Base-by-base conservation (phyloP, 2,113 vertebrate genomes). In the Rhea americana region DNA sequence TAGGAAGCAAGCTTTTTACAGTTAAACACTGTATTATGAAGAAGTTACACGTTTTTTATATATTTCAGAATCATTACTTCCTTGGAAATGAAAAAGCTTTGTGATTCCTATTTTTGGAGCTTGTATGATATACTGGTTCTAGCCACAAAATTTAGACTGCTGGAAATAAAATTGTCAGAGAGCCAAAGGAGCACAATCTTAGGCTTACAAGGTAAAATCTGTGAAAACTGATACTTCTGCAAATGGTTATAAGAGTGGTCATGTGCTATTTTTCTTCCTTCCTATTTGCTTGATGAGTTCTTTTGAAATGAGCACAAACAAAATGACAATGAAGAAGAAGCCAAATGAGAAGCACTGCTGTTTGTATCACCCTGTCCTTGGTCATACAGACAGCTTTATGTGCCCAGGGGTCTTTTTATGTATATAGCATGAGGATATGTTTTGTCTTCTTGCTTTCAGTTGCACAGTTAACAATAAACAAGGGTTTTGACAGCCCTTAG, bases 321-420 rank as follows among this genome's bases (percentile, higher is more conserved):
- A 67, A 81, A 78, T 50, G 65, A 55, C 22, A 68, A 9, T 24
- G 58, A 43, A 21, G 37, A 47, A 1, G 5, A 20, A 25, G 76
- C 48, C 19, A 67, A 59, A 30, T 41, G 37, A 11, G 12, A 30
- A 84, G 72, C 8, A 56, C 4, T 8, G 12, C 6, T n/a, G 3
- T 48, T 51, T 45, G 20, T 20, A 28, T 30, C 22, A 24, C 24
- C 8, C 18, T 14, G 1, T 45, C 20, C 24, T 73, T 41, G 41
- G 7, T 37, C 71, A 59, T 13, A 13, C 11, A 35, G 32, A 51
- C 39, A 50, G 28, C 10, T 11, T 10, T 14, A 25, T 0, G 1
- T 35, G 30, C 28, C 41, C 26, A 24, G 32, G 26, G 35, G 11
- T 22, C 30, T 73, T 68, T 58, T 39, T 24, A 8, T 8, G 24